Evolutionary conservation across 2,113 vertebrate species (phyloP), one percentile per base, ranked within the genome.

Genomic region (Heloderma charlesbogerti): DNA sequence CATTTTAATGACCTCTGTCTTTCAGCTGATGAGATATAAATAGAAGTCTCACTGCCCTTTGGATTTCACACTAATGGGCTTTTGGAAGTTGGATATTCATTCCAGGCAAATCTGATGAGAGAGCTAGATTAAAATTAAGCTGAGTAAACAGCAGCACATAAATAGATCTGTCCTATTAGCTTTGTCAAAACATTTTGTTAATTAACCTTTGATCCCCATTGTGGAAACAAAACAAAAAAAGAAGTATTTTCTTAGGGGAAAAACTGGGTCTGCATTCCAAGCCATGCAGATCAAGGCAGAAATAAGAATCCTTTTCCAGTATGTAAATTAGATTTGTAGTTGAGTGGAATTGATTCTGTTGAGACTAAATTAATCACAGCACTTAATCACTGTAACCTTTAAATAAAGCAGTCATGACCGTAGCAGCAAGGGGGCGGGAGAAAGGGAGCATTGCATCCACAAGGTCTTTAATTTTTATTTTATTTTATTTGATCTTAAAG

Each of bases 291-390:
- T 91, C 91, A 84, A 92, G 92, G 93, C 93, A 86, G 79, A 95
- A 88, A 90, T 87, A 87, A 90, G 92, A 96, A 95, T 95, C 91
- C 91, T 71, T 95, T 93, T 93, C 91, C 92, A 85, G 90, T 96
- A 97, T 96, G 96, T 95, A 96, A 97, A 96, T 97, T 92, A 93
- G 95, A 95, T 97, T 96, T 97, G 96, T 97, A 96, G 96, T 97
- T 98, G 97, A 98, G 98, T 98, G 97, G 96, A 98, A 99, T 98
- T 98, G 98, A 98, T 99, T 99, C 96, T 97, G 92, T 95, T 97
- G 97, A 97, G 97, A 98, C 97, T 98, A 97, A 98, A 98, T 99
- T 98, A 98, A 98, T 99, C 98, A 98, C 96, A 94, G 95, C 94
- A 94, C 97, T 98, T 98, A 98, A 98, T 98, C 97, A 97, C 95